These are phyloP conservation scores for Tethea ocularis DNA, from an alignment of 2,888 invertebrate genomes.

Conservation along the genomic window DNA sequence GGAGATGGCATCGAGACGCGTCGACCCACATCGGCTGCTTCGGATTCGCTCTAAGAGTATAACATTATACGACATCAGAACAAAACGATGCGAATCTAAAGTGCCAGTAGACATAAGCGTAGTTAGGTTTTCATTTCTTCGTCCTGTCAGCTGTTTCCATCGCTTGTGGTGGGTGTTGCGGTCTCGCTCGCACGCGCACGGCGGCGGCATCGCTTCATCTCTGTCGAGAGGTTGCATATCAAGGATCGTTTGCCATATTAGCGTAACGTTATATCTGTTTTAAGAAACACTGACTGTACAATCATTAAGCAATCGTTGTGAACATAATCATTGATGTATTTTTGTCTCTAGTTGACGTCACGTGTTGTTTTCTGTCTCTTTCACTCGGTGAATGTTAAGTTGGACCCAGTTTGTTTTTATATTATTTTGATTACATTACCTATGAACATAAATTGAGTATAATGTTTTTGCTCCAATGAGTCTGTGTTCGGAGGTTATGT, in stretches of 20 bases:
- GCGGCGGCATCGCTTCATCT: slow-evolving; percentile 37
- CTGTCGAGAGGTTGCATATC: slow-evolving; percentile 65
- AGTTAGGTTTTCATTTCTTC: slow-evolving; percentile 56
- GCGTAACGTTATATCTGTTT: slow-evolving; percentile 50
- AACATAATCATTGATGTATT: slow-evolving; percentile 75
- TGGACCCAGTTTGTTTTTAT: neutral
- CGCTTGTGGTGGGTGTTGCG: slow-evolving; percentile 32
- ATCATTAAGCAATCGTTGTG: slow-evolving; percentile 65
- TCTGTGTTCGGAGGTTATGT: neutral
- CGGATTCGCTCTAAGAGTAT: neutral
- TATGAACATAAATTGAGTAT: neutral
- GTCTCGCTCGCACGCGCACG: slow-evolving; percentile 46
- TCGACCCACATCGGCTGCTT: slow-evolving; percentile 25
- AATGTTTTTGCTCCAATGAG: neutral
- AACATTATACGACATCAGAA: neutral
- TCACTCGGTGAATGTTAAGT: slow-evolving; percentile 21
- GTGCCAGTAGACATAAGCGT: slow-evolving; percentile 33
- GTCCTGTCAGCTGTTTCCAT: slow-evolving; percentile 28
- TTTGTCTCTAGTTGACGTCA: slow-evolving; percentile 48
- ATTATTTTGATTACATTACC: neutral
- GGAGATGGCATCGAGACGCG: slow-evolving; percentile 53
- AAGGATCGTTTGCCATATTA: slow-evolving; percentile 80
- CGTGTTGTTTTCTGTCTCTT: slow-evolving; percentile 51
- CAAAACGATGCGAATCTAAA: slow-evolving; percentile 9
- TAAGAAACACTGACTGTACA: slow-evolving; percentile 54